Evolutionary conservation across 1,140 invertebrate species (phyloP), one percentile per base, ranked within the genome.

Genomic region (Heliconius melpomene): DNA sequence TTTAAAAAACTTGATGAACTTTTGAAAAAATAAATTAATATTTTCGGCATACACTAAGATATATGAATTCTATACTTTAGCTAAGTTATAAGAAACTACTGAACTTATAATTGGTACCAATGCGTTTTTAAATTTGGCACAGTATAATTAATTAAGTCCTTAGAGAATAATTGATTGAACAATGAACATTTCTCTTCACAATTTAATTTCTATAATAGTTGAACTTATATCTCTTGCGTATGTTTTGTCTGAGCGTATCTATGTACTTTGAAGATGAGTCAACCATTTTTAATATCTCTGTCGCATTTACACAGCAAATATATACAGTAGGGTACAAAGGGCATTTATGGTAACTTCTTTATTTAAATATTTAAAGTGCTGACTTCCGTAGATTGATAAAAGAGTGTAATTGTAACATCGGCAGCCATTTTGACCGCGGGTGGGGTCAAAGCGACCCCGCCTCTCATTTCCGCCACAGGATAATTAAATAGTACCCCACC

Each of bases 401-500:
- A 83, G 86, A 85, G 83, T 87, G 86, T 90, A 89, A 94, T 94
- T 91, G 90, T 91, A 88, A 88, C 86, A 86, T 82, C 82, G 87
- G 87, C 93, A 85, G 93, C 93, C 93, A 94, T 94, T 91, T 94
- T 94, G 90, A 88, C 83, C 79, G 86, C 91, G 90, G 91, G 92
- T 91, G 93, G 93, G 92, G 91, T 93, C 90, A 93, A 83, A 79
- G 66, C 86, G 91, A 90, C 88, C 92, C 91, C 93, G 93, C 93
- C 93, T 93, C 82, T 89, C 88, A 85, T 91, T 94, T 94, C 93
- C 93, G 93, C 88, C 74, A 81, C 86, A 84, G 89, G 87, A 93
- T 92, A 94, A 93, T 94, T 93, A 94, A 93, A 92, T 93, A 90
- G 90, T 89, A 89, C 91, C 92, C 91, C 91, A 92, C 92, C 85